Base-by-base conservation (phyloP, 37 sponge, comb jelly and placozoan genomes). In the Beroe forskalii region DNA sequence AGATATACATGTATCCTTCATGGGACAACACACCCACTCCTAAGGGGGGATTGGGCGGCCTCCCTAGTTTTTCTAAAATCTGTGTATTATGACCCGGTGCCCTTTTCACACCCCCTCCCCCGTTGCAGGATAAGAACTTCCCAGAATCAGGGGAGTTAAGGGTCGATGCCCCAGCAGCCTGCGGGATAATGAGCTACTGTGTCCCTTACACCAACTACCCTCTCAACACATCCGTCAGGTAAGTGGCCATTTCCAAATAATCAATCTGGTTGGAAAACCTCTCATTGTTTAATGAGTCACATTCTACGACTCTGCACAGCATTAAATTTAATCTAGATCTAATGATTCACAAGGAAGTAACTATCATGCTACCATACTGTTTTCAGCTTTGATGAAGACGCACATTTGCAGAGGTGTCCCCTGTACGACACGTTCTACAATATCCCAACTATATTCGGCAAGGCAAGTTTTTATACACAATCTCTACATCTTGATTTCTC, bases 141-240 rank as follows among this genome's bases (percentile, higher is more conserved):
- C 17, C 28, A 24, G 55, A 19, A 9, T 1, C 39, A 2, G 72
- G 72, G 19, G 72, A 69, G 38, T 43, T 80, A 48, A 80, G 8
- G n/a, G 30, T 80, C 0, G 86, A 80, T 43, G 55, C 44, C 0
- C 48, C n/a, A 28, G 86, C 86, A 44, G 86, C 86, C 44, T 80
- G 86, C 42, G 86, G 86, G 19, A 80, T 80, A 24, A 80, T 80
- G 86, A 80, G 86, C 55, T 80, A 80, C 86, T 80, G 86, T 80
- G 55, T 80, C 31, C 86, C 86, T n/a, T 80, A 80, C 48, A 80
- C 44, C 40, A 38, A 41, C 23, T 37, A 44, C 44, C 86, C 86
- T 27, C 86, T 80, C 43, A 80, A 80, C 86, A 37, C 28, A 35
- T 44, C 55, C 31, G 66, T 64, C 30, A 27, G 25, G 66, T 64